Evolutionary conservation across 1,140 invertebrate genomes (phyloP), one percentile per base, ranked within the genome.

Genomic region (Zaprionus camerounensis): DNA sequence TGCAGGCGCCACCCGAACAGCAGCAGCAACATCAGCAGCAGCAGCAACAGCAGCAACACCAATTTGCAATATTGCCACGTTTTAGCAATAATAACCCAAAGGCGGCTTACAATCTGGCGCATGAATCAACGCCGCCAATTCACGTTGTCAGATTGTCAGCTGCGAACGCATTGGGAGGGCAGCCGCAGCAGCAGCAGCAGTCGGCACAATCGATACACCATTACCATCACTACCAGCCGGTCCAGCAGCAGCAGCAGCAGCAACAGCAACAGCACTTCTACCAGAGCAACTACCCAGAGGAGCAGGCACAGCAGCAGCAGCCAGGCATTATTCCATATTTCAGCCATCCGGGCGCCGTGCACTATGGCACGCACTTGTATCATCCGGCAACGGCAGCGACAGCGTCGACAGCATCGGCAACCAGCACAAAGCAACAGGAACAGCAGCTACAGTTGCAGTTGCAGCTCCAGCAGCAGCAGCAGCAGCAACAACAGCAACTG

Each of bases 301-400:
- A 76, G 58, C 41, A 46, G 51, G 44, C 22, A 9, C 73, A 61
- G 55, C 75, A 28, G 17, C 62, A 55, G 46, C 77, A 46, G 71
- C 82, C 82, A 9, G 82, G 79, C 53, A 72, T 86, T 69, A 90
- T 87, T 57, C 91, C 91, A 17, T 92, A 87, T 67, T 91, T 91
- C 55, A 92, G 83, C 49, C 91, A 92, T 77, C 83, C 83, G 56
- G 91, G 86, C 13, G 91, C 86, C 56, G 81, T 92, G 64, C 91
- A 91, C 71, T 92, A 92, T 65, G 88, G 91, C 59, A 91, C 91
- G 44, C 91, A 92, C 67, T 73, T 92, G 58, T 85, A 85, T 55
- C 86, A 92, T 56, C 91, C 90, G 56, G 74, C 78, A 62, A 72
- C 72, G 31, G 34, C 46, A 13, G 77, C 57, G 22, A 59, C 80